Evolutionary conservation across 2,888 invertebrate species (phyloP).

Genomic region (Antheraea assamensis): DNA sequence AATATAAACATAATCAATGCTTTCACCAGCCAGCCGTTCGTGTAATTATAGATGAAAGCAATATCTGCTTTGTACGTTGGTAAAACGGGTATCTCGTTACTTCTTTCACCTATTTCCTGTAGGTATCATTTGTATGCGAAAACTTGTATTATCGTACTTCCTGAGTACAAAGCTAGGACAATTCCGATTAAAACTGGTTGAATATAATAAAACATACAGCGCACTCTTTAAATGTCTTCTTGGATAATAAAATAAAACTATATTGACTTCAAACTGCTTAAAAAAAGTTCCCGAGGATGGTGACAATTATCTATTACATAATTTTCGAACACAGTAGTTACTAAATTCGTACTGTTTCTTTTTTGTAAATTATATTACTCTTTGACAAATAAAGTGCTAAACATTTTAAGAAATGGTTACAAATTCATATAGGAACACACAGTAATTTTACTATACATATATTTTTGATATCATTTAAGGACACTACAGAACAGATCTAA

Average conservation of each 20-base stretch:
- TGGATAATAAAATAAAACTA: neutral
- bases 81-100: conserved; percentile 39
- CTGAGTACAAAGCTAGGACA: conserved; percentile 19
- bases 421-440: no score
- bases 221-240: neutral
- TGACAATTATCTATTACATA: no score
- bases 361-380: neutral
- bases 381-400: neutral
- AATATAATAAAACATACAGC: neutral
- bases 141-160: conserved; percentile 44
- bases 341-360: neutral
- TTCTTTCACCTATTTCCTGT: conserved; percentile 47
- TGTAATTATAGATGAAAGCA: conserved; percentile 24
- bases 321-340: neutral
- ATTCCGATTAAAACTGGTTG: conserved; percentile 7
- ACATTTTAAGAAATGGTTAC: no score
- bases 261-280: neutral
- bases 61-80: conserved; percentile 33
- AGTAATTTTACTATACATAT: neutral
- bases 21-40: neutral
- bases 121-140: conserved; percentile 52
- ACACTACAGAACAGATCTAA: neutral
- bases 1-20: neutral
- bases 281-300: no score
- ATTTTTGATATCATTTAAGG: neutral